These are phyloP conservation scores for Drosophila austrosaltans DNA, from an alignment of 2,888 invertebrate genomes.

Conservation along the genomic window DNA sequence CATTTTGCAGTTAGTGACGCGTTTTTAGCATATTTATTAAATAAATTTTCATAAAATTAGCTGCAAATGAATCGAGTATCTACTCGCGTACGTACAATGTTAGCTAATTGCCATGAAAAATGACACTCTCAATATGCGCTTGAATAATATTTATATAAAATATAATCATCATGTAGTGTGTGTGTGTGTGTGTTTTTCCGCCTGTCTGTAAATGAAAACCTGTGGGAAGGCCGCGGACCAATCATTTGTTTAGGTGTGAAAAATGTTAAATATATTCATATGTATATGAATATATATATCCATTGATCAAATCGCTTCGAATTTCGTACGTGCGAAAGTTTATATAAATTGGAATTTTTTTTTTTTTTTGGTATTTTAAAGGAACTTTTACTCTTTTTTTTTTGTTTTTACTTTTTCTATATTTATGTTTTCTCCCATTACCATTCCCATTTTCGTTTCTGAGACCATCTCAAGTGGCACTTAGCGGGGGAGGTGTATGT, in stretches of 20 bases:
- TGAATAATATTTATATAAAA: conserved; percentile 25
- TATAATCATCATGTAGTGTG: neutral
- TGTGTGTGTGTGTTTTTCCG: neutral
- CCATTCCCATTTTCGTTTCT: neutral
- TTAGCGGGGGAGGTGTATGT: conserved; percentile 29
- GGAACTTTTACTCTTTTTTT: neutral
- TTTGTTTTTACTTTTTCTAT: neutral
- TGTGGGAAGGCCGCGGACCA: conserved; percentile 58
- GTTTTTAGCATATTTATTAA: conserved; percentile 70
- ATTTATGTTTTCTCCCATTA: conserved; percentile 6
- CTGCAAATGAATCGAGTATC: conserved; percentile 58
- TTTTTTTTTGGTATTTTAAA: neutral
- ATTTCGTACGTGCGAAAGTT: conserved; percentile 39
- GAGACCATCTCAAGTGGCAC: conserved; percentile 63
- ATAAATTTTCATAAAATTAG: conserved; percentile 60
- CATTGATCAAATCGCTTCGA: neutral
- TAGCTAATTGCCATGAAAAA: conserved; percentile 57
- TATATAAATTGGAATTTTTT: conserved; percentile 18
- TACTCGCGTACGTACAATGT: conserved; percentile 26
- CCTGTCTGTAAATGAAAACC: conserved; percentile 59
- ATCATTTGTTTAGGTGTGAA: conserved; percentile 45
- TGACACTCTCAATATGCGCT: conserved; percentile 40
- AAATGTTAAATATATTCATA: neutral
- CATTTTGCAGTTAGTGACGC: conserved; percentile 59
- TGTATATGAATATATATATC: no score